A percentile compares a stretch with the other conserved stretches of the same genome.
Evolutionary conservation across 2,888 invertebrate species (phyloP).

Genomic region (Gandaritis pyraliata): DNA sequence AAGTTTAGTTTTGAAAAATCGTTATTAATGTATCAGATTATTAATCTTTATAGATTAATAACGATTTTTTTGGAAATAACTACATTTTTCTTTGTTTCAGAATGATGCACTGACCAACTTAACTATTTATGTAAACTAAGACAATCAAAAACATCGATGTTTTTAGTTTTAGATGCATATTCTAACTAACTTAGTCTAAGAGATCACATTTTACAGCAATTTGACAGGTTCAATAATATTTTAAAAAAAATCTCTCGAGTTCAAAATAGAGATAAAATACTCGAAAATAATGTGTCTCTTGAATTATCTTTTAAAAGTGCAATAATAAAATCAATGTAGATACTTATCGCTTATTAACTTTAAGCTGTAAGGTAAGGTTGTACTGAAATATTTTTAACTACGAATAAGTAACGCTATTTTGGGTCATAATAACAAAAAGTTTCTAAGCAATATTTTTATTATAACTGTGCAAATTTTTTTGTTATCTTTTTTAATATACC

Average conservation of each 20-base stretch:
- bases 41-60: too few species aligned
- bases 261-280: too few species aligned
- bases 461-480: too few species aligned
- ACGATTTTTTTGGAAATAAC: too few species aligned
- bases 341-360: neutral
- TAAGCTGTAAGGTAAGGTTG: constrained; percentile 6
- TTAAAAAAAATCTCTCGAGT: too few species aligned
- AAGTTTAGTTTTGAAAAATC: too few species aligned
- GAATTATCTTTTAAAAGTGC: constrained; percentile 7
- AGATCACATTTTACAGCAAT: constrained; percentile 10
- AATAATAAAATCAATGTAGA: constrained; percentile 4
- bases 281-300: neutral
- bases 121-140: constrained; percentile 1
- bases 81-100: neutral
- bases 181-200: constrained; percentile 23
- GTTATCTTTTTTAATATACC: too few species aligned
- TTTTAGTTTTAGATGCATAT: constrained; percentile 37
- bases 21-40: too few species aligned
- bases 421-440: too few species aligned
- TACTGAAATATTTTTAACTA: constrained; percentile 6
- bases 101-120: neutral
- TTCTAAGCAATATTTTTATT: too few species aligned
- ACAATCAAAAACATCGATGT: constrained; percentile 26
- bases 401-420: too few species aligned
- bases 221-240: neutral